phyloP scores from a whole-genome alignment of 2,113 vertebrate genomes.

The Sturnus vulgaris region DNA sequence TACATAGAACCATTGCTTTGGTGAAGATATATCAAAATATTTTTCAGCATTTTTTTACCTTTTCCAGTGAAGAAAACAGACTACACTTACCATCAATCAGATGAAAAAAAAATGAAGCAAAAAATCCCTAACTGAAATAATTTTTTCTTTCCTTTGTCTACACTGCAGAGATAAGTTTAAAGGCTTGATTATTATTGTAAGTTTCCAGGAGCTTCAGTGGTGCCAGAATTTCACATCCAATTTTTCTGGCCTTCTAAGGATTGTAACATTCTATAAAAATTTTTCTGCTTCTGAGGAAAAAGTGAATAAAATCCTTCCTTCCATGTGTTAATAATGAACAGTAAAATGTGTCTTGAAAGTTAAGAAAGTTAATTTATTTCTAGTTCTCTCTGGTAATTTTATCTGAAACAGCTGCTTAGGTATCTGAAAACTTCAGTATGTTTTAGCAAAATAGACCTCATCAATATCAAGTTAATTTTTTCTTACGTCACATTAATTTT shows the following conservation, averaged over 20 bases:
- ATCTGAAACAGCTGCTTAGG: background rate
- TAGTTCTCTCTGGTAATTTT: background rate
- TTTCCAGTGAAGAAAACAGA: background rate
- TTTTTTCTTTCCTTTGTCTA: background rate
- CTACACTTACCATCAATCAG: background rate
- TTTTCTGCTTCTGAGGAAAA: background rate
- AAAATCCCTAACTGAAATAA: background rate
- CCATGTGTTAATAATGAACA: background rate
- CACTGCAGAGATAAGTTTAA: background rate
- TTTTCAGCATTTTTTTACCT: background rate
- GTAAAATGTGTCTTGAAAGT: background rate
- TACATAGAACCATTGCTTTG: background rate
- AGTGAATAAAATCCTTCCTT: background rate
- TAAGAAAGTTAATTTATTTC: background rate
- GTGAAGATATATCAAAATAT: background rate
- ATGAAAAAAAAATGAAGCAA: background rate
- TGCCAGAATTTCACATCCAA: background rate
- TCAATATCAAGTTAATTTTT: background rate
- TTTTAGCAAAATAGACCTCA: background rate
- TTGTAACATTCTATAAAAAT: background rate
- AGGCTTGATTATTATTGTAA: background rate
- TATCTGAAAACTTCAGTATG: background rate
- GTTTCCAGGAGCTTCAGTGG: background rate
- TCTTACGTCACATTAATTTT: background rate
- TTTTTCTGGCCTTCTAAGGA: background rate